Evolutionary conservation across 2,888 invertebrate genomes (phyloP), one percentile per base, ranked within the genome.

Genomic region (Thecophora atra): DNA sequence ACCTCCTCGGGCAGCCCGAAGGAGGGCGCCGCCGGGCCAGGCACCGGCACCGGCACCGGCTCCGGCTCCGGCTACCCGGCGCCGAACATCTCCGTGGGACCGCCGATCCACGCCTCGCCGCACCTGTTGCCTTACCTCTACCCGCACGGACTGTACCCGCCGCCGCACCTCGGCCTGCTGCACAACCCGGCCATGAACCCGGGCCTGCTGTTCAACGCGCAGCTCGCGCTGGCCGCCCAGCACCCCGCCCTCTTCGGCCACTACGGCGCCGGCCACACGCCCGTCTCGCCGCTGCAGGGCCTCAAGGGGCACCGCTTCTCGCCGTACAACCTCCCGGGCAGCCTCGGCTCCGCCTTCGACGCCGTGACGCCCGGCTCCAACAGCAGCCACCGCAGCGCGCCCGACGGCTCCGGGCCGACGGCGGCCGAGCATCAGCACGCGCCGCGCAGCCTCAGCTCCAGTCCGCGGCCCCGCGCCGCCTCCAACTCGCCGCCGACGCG

Each of bases 81-180:
- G 76, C 97, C 97, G 24, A 97, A 97, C 88, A 96, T 97, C 76
- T 96, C 96, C 44, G 93, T 97, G 54, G 97, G 97, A 67, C 97
- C 97, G 54, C 96, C 96, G 62, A 93, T 96, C 63, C 97, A 97
- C 83, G 96, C 96, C 62, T 95, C 96, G 67, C 92, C 95, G 47
- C 93, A 92, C 86, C 89, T 94, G 83, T 89, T 97, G 83, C 97
- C 97, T 78, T 97, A 97, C 89, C 91, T 98, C 70, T 97, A 97
- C 87, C 96, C 96, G 47, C 94, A 92, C 66, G 95, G 95, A 44
- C 88, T 97, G 76, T 97, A 96, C 88, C 94, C 94, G 78, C 92
- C 92, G 83, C 93, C 93, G 71, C 93, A 92, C 71, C 86, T 91
- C 70, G 90, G 91, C 6, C 85, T 91, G 71, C 88, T 90, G 21